Base-by-base conservation (phyloP, 2,888 invertebrate species). In the Leucania comma region DNA sequence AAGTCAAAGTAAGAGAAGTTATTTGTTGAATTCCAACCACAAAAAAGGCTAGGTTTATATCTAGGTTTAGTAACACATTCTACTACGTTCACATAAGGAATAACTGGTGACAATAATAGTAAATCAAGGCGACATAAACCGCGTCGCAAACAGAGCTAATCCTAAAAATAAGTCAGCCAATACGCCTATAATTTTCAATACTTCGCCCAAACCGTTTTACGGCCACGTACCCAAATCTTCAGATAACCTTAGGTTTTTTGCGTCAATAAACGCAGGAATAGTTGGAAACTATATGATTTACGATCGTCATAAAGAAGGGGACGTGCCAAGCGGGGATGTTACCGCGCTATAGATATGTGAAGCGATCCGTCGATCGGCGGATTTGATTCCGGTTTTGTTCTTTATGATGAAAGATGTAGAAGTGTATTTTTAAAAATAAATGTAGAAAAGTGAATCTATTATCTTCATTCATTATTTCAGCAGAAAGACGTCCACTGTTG, bases 221-320 rank as follows among this genome's bases (percentile, higher is more conserved):
- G 67, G 54, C 68, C 24, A 61, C 70, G 48, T 60, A 67, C 50
- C 68, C 58, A 69, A 81, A 79, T 79, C 72, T 77, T 48, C 26
- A 66, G 58, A 75, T 75, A 62, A 75, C 72, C 72, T 71, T 58
- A 46, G 59, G 69, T 77, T 83, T 83, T 84, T 84, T 83, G 57
- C 75, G 84, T 68, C 75, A 63, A 78, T 84, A 83, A 77, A 83
- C 73, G 75, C 71, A 77, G 65, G 66, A 75, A 75, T 78, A 68
- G 85, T 78, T 80, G 50, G 64, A 72, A 84, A 83, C 82, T 84
- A 76, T 82, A 63, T 80, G 80, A 83, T 84, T 83, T 83, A 83
- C 46, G 82, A 71, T 14, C 26, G 46, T 82, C 83, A 72, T 83
- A 84, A 83, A 83, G 66, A 59, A 72, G 22, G 72, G 26, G 68